A percentile compares a stretch with the other conserved stretches of the same genome.
Evolutionary conservation across 2,113 vertebrate species (phyloP).

Genomic region (Petrocephalus microphthalmus): DNA sequence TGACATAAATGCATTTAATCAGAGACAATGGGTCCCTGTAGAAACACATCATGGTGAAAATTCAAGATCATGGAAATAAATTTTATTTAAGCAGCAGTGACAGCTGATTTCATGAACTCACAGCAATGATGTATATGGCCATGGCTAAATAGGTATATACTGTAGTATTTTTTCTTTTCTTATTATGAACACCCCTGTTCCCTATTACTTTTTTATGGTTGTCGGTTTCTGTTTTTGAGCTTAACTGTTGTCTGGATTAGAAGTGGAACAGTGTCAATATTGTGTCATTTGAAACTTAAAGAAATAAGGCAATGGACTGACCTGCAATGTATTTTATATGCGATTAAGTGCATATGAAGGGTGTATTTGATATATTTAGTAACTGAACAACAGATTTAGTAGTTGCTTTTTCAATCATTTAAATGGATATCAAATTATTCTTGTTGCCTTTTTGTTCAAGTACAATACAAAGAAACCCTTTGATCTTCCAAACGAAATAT

Average conservation of each 20-base stretch:
- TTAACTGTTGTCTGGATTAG: neutral
- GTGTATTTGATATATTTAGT: neutral
- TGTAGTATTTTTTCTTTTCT: neutral
- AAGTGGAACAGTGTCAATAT: conserved; percentile 22
- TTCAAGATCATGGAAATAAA: neutral
- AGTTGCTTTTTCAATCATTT: neutral
- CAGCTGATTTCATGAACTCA: neutral
- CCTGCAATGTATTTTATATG: neutral
- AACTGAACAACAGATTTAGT: neutral
- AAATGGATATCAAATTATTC: neutral
- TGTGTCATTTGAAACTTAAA: conserved; percentile 39
- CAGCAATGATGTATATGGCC: neutral
- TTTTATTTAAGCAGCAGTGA: neutral
- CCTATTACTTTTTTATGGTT: neutral
- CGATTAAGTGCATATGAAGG: neutral
- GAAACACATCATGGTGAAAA: neutral
- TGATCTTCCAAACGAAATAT: conserved; percentile 13
- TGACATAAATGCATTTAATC: neutral
- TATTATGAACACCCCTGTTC: neutral
- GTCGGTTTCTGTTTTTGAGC: conserved; percentile 11
- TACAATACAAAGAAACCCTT: neutral
- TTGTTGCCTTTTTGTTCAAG: conserved; percentile 52
- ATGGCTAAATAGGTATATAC: neutral
- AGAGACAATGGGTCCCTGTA: neutral
- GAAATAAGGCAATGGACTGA: neutral